phyloP scores from a whole-genome alignment of 1,140 invertebrate species.

The Ips typographus region DNA sequence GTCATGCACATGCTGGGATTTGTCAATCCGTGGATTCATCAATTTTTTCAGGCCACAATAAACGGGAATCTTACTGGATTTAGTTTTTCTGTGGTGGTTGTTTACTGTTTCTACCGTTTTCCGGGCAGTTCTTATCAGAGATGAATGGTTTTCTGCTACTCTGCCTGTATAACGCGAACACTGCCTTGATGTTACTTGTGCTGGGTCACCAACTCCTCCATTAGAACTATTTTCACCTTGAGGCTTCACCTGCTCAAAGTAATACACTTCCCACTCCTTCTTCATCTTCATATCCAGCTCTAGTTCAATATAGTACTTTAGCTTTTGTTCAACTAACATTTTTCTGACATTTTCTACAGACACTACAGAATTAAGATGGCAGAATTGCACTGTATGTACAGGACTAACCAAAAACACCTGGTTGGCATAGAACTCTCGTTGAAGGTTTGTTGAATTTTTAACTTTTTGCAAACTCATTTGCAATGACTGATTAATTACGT shows the following conservation, averaged over 20 bases:
- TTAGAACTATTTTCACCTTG: not conserved
- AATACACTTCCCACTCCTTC: slow-evolving; percentile 4
- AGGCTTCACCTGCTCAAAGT: slow-evolving; percentile 8
- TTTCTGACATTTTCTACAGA: too few relatives aligned
- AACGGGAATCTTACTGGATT: too few relatives aligned
- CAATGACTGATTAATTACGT: slow-evolving; percentile 39
- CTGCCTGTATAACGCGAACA: too few relatives aligned
- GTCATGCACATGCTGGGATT: too few relatives aligned
- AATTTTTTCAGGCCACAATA: too few relatives aligned
- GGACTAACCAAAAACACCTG: not conserved
- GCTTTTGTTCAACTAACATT: slow-evolving; percentile 1
- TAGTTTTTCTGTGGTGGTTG: not conserved
- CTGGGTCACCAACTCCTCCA: not conserved
- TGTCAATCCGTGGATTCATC: too few relatives aligned
- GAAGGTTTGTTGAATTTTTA: slow-evolving; percentile 33
- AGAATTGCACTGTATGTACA: not conserved
- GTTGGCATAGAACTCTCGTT: not conserved
- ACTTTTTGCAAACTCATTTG: slow-evolving; percentile 40
- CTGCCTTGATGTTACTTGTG: not conserved
- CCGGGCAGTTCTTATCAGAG: not conserved
- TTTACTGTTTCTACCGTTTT: not conserved
- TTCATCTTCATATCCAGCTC: slow-evolving; percentile 11
- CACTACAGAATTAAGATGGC: too few relatives aligned
- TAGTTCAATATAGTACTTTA: slow-evolving; percentile 31
- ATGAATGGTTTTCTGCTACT: not conserved